Evolutionary conservation across 1,140 invertebrate genomes (phyloP).

Genomic region (Calosoma granatense): DNA sequence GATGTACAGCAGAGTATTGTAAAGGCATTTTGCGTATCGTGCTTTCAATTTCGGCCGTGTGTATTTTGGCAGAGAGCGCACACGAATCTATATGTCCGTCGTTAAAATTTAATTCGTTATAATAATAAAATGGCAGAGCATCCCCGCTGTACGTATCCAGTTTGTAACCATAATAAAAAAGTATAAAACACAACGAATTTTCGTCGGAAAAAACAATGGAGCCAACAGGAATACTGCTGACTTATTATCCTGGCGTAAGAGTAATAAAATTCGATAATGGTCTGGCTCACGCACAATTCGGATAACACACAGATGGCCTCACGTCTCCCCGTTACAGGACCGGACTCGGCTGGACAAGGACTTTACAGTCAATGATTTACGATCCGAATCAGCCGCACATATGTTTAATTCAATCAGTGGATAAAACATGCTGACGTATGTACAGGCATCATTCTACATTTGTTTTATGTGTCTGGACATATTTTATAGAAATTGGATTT

Average conservation of each 20-base stretch:
- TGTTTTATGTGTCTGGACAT: no score
- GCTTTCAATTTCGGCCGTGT: no score
- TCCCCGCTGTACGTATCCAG: not conserved
- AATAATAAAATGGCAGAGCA: not conserved
- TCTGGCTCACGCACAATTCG: not conserved
- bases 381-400: no score
- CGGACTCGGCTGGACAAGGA: not conserved
- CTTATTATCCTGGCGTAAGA: conserved; percentile 3
- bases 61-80: no score
- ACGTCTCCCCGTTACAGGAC: not conserved
- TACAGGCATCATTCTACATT: no score
- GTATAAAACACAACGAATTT: not conserved
- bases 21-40: no score
- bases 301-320: conserved; percentile 7
- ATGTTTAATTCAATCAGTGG: no score
- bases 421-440: no score
- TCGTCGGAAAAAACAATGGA: conserved; percentile 2
- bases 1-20: no score
- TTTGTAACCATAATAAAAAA: not conserved
- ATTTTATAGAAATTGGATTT: no score
- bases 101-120: conserved; percentile 28
- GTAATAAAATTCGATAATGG: conserved; percentile 8
- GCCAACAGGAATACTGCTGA: not conserved
- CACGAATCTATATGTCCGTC: no score
- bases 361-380: no score